Evolutionary conservation across 92 coral and sea anemone species (phyloP).

Genomic region (Micromussa lordhowensis): DNA sequence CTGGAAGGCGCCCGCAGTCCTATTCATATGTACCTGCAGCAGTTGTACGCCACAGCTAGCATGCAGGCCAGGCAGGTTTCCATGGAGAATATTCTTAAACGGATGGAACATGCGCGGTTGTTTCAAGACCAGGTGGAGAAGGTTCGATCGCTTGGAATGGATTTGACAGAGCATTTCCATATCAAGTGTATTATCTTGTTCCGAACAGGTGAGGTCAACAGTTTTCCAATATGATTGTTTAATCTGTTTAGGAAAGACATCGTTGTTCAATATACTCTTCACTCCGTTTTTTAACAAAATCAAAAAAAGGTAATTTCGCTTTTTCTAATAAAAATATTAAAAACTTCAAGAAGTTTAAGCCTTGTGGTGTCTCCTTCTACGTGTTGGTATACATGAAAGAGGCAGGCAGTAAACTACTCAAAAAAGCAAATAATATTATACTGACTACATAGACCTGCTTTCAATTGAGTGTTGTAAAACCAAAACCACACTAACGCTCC

Average conservation of each 20-base stretch:
- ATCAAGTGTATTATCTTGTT: slow-evolving; percentile 89
- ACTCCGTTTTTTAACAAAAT: not conserved
- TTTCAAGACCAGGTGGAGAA: slow-evolving; percentile 88
- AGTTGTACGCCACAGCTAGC: slow-evolving; percentile 80
- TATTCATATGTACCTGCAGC: slow-evolving; percentile 82
- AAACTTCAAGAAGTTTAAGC: too few relatives aligned
- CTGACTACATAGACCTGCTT: too few relatives aligned
- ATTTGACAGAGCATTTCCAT: slow-evolving; percentile 86
- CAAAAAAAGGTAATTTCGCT: too few relatives aligned
- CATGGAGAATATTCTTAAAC: slow-evolving; percentile 84
- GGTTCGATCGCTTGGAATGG: slow-evolving; percentile 86
- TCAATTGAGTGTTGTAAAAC: too few relatives aligned
- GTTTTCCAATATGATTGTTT: not conserved
- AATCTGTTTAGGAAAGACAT: too few relatives aligned
- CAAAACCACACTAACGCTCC: too few relatives aligned
- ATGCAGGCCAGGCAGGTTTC: slow-evolving; percentile 79
- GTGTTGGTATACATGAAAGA: too few relatives aligned
- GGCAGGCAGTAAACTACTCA: too few relatives aligned
- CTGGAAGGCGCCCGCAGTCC: slow-evolving; percentile 91
- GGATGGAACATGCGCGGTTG: slow-evolving; percentile 88
- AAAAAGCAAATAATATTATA: too few relatives aligned
- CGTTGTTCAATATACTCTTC: too few relatives aligned
- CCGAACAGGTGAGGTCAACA: slow-evolving; percentile 72
- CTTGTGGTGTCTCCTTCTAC: too few relatives aligned
- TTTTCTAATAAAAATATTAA: too few relatives aligned